phyloP scores from a whole-genome alignment of 1,140 invertebrate species.

The Anastatus disparis region DNA sequence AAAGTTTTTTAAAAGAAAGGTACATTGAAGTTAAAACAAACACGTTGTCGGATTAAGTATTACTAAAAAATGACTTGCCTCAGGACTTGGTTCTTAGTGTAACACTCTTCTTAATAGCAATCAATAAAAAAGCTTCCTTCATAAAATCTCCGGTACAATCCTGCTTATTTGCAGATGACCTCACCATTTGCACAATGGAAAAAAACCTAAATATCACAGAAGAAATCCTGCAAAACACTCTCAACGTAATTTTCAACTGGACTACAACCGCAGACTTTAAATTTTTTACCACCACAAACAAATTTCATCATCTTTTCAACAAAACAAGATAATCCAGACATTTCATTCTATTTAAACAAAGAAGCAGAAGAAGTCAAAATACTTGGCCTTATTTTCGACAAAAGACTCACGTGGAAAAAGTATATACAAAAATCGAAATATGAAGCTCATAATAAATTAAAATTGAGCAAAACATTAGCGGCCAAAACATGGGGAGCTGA shows the following conservation, averaged over 20 bases:
- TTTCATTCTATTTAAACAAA: too few relatives aligned
- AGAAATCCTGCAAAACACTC: slow-evolving; percentile 7
- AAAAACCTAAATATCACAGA: slow-evolving; percentile 3
- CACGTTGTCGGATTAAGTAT: too few relatives aligned
- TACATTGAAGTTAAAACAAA: slow-evolving; percentile 39
- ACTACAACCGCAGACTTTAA: too few relatives aligned
- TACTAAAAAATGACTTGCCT: slow-evolving; percentile 43
- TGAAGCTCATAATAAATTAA: slow-evolving; percentile 10
- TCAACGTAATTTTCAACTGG: slow-evolving; percentile 22
- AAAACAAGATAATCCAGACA: slow-evolving; percentile 12
- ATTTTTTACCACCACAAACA: slow-evolving; percentile 38
- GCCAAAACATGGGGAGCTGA: slow-evolving; percentile 36
- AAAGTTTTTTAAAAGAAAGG: slow-evolving; percentile 34
- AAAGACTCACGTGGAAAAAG: slow-evolving; percentile 31
- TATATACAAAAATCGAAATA: slow-evolving; percentile 29
- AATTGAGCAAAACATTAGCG: too few relatives aligned
- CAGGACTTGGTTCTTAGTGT: slow-evolving; percentile 46
- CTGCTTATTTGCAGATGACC: slow-evolving; percentile 36
- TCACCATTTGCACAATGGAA: slow-evolving; percentile 17
- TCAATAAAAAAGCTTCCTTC: slow-evolving; percentile 36
- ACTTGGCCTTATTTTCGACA: slow-evolving; percentile 41
- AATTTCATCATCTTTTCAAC: slow-evolving; percentile 25
- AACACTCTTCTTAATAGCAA: slow-evolving; percentile 44
- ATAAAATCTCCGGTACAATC: slow-evolving; percentile 20
- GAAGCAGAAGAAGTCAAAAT: slow-evolving; percentile 34